Evolutionary conservation across 2,113 vertebrate genomes (phyloP), one percentile per base, ranked within the genome.

Genomic region (Dunckerocampus dactyliophorus): DNA sequence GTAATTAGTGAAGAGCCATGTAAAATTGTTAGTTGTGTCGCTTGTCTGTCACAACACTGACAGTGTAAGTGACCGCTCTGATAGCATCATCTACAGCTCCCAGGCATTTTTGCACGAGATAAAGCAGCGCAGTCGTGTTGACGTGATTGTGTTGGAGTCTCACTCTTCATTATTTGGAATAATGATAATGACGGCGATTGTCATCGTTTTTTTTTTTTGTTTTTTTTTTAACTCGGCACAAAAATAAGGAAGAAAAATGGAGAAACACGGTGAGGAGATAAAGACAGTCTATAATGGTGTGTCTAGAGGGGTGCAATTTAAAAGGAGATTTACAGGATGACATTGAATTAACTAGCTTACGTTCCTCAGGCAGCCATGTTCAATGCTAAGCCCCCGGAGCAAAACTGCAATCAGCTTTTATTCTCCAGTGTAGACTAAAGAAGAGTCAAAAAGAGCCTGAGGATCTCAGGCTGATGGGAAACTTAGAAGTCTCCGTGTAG

Each of bases 1-100:
- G 77, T 87, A 87, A 88, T 89, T 87, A 83, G 79, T 61, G 42
- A 76, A 77, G 71, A 85, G 80, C 80, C 68, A 82, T 74, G 77
- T 80, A 79, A 84, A 80, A 77, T 61, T 13, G 74, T 73, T 82
- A 76, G 80, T 80, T 71, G 77, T 72, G 76, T 69, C 67, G 62
- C 76, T 70, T 76, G 75, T 85, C 74, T 69, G 76, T 74, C 61
- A 75, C 59, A 42, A 76, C 63, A 71, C 71, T 58, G 68, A 69
- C 76, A 77, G 72, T 83, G 73, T 77, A 71, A 80, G 67, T 69
- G 71, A 81, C 74, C 75, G 67, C 69, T 70, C 61, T 70, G 81
- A 81, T 78, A 84, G 83, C 79, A 79, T 82, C 71, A 69, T 73
- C 80, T 81, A 59, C 6, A 72, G 75, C 75, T 62, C 55, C 15